Evolutionary conservation across 2,888 invertebrate species (phyloP).

Genomic region (Callimorpha dominula): DNA sequence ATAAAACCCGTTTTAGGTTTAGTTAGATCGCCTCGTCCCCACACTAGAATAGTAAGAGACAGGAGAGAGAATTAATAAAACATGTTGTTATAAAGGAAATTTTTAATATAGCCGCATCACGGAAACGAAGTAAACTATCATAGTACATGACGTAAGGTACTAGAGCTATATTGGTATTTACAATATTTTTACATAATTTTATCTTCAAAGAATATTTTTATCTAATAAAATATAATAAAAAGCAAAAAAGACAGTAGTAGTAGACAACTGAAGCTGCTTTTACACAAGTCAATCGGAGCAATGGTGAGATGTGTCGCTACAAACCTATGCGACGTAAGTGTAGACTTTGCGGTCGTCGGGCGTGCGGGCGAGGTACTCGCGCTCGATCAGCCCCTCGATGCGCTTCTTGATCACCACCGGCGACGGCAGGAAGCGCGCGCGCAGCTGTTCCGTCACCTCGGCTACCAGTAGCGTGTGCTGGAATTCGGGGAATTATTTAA

Average conservation of each 20-base stretch:
- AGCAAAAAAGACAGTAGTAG: constrained; percentile 54
- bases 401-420: constrained; percentile 99
- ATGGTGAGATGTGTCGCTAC: constrained; percentile 47
- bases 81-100: constrained; percentile 72
- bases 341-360: constrained; percentile 99
- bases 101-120: constrained; percentile 80
- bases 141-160: constrained; percentile 76
- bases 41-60: constrained; percentile 35
- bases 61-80: constrained; percentile 64
- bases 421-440: constrained; percentile 98
- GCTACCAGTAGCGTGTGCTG: constrained; percentile 97
- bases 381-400: constrained; percentile 99
- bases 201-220: constrained; percentile 52
- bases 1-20: constrained; percentile 71
- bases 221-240: constrained; percentile 52
- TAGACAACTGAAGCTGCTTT: constrained; percentile 48
- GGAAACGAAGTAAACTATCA: constrained; percentile 77
- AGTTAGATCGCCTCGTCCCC: constrained; percentile 36
- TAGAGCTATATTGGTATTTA: constrained; percentile 79
- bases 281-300: constrained; percentile 46
- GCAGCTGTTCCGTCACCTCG: constrained; percentile 99
- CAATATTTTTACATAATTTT: constrained; percentile 72
- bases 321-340: constrained; percentile 96
- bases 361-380: constrained; percentile 99
- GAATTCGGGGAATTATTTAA: constrained; percentile 20